Percentiles rank a stretch among this genome's conserved stretches.
Evolutionary conservation across 2,797 vertebrate species (phyloP).

Genomic region (Iguana delicatissima): DNA sequence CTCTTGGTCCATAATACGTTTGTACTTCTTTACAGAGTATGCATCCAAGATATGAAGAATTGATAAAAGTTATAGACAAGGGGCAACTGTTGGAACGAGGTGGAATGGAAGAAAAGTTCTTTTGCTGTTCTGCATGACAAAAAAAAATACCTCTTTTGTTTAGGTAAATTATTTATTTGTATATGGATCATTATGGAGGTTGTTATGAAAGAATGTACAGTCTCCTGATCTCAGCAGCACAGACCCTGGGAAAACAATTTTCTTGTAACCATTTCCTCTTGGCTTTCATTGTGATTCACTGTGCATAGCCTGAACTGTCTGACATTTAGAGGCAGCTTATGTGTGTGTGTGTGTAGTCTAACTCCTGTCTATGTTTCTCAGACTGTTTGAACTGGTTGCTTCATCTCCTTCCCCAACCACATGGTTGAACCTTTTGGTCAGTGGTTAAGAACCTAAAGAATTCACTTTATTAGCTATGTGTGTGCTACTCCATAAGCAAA

Average conservation of each 20-base stretch:
- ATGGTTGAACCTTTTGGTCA: background rate
- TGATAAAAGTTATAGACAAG: background rate
- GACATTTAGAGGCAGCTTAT: background rate
- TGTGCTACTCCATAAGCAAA: background rate
- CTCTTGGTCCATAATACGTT: background rate
- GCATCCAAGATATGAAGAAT: background rate
- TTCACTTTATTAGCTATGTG: background rate
- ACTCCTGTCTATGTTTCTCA: background rate
- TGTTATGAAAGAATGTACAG: background rate
- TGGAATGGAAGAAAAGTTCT: too few relatives aligned
- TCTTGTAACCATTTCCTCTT: background rate
- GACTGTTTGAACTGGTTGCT: background rate
- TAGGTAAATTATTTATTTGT: conserved; percentile 14
- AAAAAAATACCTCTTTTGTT: background rate
- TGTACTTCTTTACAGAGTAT: background rate
- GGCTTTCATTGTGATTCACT: background rate
- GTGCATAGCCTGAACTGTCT: background rate
- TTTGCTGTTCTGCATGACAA: background rate
- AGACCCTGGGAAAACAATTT: background rate
- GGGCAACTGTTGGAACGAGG: background rate
- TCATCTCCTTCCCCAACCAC: background rate
- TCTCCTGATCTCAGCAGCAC: background rate
- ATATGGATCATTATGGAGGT: background rate
- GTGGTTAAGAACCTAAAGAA: background rate
- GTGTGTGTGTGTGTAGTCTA: background rate